A percentile compares a stretch with the other conserved stretches of the same genome.
Evolutionary conservation across 2,113 vertebrate species (phyloP).

Genomic region (Ariopsis seemanni): DNA sequence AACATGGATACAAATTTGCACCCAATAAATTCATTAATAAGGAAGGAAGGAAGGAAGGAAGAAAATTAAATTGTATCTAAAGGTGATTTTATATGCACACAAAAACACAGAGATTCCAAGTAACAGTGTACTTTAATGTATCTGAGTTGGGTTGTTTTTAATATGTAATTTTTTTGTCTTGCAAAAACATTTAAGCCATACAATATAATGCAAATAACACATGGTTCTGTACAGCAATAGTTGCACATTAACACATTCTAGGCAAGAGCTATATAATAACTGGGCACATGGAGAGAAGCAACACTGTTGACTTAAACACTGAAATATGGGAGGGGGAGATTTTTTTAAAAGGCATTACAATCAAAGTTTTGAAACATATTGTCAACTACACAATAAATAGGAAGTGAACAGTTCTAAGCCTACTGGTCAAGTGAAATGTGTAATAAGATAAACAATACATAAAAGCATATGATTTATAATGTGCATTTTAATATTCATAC

Average conservation of each 20-base stretch:
- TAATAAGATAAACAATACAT: constrained; percentile 41
- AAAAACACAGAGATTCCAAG: constrained; percentile 60
- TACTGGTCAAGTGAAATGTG: constrained; percentile 34
- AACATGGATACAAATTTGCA: background rate
- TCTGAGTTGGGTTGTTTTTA: constrained; percentile 79
- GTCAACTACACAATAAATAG: constrained; percentile 40
- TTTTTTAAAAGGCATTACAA: constrained; percentile 1
- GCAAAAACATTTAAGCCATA: constrained; percentile 91
- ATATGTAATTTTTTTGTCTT: constrained; percentile 63
- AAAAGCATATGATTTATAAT: constrained; percentile 25
- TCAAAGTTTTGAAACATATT: constrained; percentile 17
- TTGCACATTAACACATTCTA: constrained; percentile 79
- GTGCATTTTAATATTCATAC: constrained; percentile 10
- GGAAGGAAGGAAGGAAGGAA: no score
- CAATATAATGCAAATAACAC: constrained; percentile 81
- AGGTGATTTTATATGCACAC: constrained; percentile 8
- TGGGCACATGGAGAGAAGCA: constrained; percentile 46
- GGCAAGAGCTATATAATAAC: constrained; percentile 55
- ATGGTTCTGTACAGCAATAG: constrained; percentile 82
- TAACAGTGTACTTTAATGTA: constrained; percentile 72
- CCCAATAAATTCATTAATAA: no score
- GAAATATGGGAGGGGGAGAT: constrained; percentile 19
- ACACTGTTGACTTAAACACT: constrained; percentile 45
- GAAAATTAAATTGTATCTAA: background rate
- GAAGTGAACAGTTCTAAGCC: constrained; percentile 37